Conservation (phyloP, 2,113 vertebrate species). For the Salvelinus alpinus region DNA sequence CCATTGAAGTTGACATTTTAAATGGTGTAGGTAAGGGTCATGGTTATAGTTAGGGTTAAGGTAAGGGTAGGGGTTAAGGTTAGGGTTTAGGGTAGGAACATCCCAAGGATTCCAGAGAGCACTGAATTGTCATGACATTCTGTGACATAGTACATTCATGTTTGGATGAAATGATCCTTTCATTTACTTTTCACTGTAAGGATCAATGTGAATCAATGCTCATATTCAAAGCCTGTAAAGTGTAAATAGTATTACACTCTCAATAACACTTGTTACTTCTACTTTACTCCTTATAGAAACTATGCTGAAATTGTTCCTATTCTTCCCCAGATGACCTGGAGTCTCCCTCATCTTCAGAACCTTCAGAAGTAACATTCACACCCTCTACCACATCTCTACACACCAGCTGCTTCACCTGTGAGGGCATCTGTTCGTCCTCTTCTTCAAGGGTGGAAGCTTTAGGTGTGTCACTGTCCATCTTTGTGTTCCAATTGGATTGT, state of each 20-base stretch:
- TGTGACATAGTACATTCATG: neutral
- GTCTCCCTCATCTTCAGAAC: slow-evolving; percentile 57
- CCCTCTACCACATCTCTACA: slow-evolving; percentile 33
- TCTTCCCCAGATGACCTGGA: slow-evolving; percentile 74
- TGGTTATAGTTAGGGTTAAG: too few species aligned
- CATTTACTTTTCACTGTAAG: neutral
- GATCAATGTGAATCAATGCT: neutral
- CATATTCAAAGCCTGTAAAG: neutral
- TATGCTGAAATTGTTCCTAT: neutral
- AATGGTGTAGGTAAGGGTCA: too few species aligned
- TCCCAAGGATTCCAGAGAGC: too few species aligned
- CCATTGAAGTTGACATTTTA: too few species aligned
- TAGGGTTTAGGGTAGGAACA: too few species aligned
- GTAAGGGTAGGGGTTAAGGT: too few species aligned
- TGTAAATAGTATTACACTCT: neutral
- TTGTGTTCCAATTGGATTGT: slow-evolving; percentile 41
- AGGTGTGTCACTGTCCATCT: slow-evolving; percentile 20
- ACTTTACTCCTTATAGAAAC: neutral
- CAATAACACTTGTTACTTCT: neutral
- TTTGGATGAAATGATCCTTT: neutral
- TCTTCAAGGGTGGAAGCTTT: slow-evolving; percentile 17
- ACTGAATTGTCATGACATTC: neutral
- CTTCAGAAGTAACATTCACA: slow-evolving; percentile 45
- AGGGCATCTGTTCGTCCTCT: slow-evolving; percentile 26
- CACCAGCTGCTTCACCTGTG: slow-evolving; percentile 37